Evolutionary conservation across 2,113 vertebrate genomes (phyloP), one percentile per base, ranked within the genome.

Genomic region (Malurus elegans): DNA sequence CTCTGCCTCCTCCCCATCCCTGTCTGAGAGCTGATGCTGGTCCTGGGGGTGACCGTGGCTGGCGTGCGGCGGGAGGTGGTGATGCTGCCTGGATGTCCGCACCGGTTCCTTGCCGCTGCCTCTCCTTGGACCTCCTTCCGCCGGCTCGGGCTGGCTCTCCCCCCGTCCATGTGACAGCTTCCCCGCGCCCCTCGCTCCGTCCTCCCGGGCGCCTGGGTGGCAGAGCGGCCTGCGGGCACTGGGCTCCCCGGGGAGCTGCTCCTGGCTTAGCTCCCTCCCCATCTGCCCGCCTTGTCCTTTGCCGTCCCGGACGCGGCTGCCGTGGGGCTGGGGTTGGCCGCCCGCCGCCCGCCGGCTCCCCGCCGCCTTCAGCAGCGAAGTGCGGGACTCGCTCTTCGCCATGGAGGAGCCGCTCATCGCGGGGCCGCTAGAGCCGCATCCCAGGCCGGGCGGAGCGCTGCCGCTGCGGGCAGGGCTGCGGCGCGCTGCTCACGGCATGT

Each of bases 221-320:
- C 99, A 99, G 51, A 99, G 98, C 53, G 99, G 99, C 99, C 99
- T 98, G 95, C 98, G 98, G 31, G 98, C 98, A 74, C 98, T 99
- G 72, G 98, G 98, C 92, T 99, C 98, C 95, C 98, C 98, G 73
- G 97, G 97, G 29, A 97, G 96, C 61, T 78, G 89, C 96, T 98
- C 94, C 48, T 78, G 58, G 71, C 83, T 74, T 66, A 47, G 38
- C 95, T 85, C 86, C 95, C 95, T 90, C 69, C 78, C 95, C 66
- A 70, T 79, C 69, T 69, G 84, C 79, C 74, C 95, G 69, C 81
- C 94, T 95, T 97, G 76, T 94, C 96, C 80, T 73, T 91, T 89
- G 88, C 57, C 72, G 81, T 58, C 96, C 96, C 93, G 92, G 38
- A 85, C 81, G 19, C 97, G 89, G 80, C 96, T 42, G 81, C 88